Conservation (phyloP, 2,888 invertebrate species). For the Lagria hirta region DNA sequence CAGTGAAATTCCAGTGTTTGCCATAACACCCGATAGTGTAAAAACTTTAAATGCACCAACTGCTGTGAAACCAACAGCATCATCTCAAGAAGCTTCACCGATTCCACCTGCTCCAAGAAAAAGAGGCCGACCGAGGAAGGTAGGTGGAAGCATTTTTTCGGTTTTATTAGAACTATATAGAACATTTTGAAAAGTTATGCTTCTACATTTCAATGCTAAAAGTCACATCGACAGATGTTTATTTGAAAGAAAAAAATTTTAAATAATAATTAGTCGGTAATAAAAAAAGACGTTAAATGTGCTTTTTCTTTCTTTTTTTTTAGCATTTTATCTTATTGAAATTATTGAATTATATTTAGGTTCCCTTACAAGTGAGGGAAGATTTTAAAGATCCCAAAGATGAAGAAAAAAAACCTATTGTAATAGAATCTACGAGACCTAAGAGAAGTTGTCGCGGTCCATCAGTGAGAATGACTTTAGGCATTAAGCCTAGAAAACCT, state of each 20-base stretch:
- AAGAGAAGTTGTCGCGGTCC: conserved; percentile 53
- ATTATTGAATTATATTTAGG: conserved; percentile 18
- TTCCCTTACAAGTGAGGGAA: conserved; percentile 51
- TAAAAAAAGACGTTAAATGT: no score
- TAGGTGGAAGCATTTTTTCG: conserved; percentile 13
- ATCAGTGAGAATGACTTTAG: conserved; percentile 49
- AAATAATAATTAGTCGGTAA: no score
- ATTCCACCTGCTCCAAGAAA: conserved; percentile 43
- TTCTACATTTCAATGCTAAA: no score
- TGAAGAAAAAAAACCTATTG: conserved; percentile 26
- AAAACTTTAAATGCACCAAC: conserved; percentile 16
- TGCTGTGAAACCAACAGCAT: conserved; percentile 13
- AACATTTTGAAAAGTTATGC: no score
- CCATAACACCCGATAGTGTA: conserved; percentile 35
- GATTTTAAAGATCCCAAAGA: conserved; percentile 46
- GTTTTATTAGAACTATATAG: no score
- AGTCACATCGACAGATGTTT: no score
- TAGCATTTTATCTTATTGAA: conserved; percentile 1
- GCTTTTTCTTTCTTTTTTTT: no score
- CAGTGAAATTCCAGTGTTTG: conserved; percentile 38
- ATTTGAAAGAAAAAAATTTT: no score
- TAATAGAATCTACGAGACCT: conserved; percentile 45
- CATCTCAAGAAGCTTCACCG: conserved; percentile 22
- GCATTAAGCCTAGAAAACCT: conserved; percentile 51
- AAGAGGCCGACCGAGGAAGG: conserved; percentile 58